Base-by-base conservation (phyloP, 2,113 vertebrate genomes). In the Cochlearius cochlearius region DNA sequence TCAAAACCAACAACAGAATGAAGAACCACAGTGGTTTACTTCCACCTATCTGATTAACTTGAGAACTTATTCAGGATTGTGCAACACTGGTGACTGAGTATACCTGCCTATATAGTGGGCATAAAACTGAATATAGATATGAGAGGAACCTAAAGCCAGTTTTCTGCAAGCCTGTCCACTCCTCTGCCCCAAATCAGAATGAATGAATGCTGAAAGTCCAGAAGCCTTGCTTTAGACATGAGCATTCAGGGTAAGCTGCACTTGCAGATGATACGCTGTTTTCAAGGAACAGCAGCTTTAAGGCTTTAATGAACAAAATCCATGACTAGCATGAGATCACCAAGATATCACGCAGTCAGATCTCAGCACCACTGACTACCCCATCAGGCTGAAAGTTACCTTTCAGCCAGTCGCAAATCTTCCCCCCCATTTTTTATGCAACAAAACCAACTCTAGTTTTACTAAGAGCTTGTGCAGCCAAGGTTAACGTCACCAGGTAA, bases 401-500 rank as follows among this genome's bases (percentile, higher is more conserved):
- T 50, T 85, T 59, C 25, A 63, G 41, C 50, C 32, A 21, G 12
- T 2, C 36, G 30, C 8, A 8, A 25, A 41, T 11, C 32, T 56
- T 25, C 4, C 20, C 34, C 55, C 26, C 8, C 12, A 0, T 5
- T 52, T 32, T 11, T 15, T 3, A 29, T 5, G 17, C 34, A 36
- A 18, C 32, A 64, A 72, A 12, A 5, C 56, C 62, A 41, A 8
- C 2, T 21, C 39, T 7, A 63, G 56, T 1, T 49, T 21, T 27
- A 18, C 38, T 26, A 15, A 5, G 68, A 30, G 85, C 58, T 21
- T 1, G 45, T 12, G 78, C 47, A 78, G 71, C 68, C 29, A 29
- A 6, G 20, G 39, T 2, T 6, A 29, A 5, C 8, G 29, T 34
- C 60, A 39, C 38, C 21, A 3, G 1, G 3, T 1, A 10, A 32